phyloP scores from a whole-genome alignment of 2,113 vertebrate genomes.

The Pachyramphus minor region DNA sequence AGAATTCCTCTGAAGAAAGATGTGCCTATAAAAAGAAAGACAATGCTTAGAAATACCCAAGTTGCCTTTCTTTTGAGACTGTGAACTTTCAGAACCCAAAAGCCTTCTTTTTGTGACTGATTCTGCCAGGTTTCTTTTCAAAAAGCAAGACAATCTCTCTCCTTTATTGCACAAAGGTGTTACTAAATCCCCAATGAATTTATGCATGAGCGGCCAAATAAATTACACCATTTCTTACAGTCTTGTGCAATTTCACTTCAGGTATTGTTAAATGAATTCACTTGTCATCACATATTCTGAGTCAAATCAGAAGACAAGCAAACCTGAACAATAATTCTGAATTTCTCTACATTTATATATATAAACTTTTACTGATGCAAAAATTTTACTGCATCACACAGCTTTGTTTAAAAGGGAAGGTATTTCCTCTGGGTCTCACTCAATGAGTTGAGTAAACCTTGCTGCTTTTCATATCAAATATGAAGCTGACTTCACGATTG shows the following conservation, averaged over 20 bases:
- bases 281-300: background rate
- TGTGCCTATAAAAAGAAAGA: background rate
- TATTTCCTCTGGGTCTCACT: background rate
- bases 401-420: background rate
- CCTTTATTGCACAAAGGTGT: background rate
- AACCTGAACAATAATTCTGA: background rate
- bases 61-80: background rate
- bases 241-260: background rate
- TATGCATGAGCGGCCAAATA: background rate
- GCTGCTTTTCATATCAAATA: background rate
- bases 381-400: background rate
- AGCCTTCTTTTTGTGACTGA: background rate
- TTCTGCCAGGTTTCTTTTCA: background rate
- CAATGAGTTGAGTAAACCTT: background rate
- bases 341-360: background rate
- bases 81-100: background rate
- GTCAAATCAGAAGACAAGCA: background rate
- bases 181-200: background rate
- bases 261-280: background rate
- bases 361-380: background rate
- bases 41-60: background rate
- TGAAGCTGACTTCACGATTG: background rate
- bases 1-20: background rate
- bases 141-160: background rate
- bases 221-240: background rate